Conservation (phyloP, 1,140 invertebrate species). For the Diorhabda sublineata region DNA sequence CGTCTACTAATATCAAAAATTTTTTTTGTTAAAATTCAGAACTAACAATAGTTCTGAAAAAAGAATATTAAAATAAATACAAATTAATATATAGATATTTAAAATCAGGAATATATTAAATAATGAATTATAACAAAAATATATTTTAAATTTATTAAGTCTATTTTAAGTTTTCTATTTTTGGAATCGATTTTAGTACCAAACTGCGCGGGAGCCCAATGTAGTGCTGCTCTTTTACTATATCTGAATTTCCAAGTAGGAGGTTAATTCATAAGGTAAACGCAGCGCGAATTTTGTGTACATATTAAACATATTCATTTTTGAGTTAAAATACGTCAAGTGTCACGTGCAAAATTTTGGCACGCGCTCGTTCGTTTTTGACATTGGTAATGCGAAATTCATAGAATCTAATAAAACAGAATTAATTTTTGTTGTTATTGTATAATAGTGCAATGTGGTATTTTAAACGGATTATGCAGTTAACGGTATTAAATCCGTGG, state of each 20-base stretch:
- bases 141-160: background rate
- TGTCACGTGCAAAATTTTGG: slow-evolving; percentile 11
- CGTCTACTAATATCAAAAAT: no score
- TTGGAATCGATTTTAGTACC: slow-evolving; percentile 8
- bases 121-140: slow-evolving; percentile 17
- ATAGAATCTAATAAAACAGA: background rate
- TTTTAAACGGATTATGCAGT: background rate
- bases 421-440: background rate
- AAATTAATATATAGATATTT: no score
- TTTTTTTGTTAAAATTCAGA: no score
- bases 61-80: no score
- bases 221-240: background rate
- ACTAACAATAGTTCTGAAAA: no score
- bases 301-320: background rate
- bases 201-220: slow-evolving; percentile 12
- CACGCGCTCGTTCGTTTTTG: slow-evolving; percentile 16
- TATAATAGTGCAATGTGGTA: background rate
- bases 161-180: slow-evolving; percentile 14
- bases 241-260: background rate
- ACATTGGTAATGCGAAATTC: slow-evolving; percentile 3
- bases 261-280: background rate
- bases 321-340: background rate
- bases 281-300: slow-evolving; percentile 5
- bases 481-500: background rate
- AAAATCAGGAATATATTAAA: background rate